phyloP scores from a whole-genome alignment of 2,113 vertebrate species.

The Seriola quinqueradiata region DNA sequence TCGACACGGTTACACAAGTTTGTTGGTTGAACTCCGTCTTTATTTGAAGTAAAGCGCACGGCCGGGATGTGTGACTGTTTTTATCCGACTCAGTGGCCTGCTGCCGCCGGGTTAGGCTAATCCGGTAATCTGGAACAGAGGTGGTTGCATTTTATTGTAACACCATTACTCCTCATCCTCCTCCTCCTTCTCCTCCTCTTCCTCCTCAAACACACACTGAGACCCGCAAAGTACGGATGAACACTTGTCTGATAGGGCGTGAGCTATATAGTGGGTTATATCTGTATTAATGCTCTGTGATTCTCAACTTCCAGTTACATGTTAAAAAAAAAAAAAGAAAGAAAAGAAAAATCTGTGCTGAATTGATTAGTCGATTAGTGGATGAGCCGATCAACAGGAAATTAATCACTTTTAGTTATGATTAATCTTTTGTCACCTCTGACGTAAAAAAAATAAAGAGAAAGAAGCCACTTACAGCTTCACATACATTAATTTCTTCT shows the following conservation, averaged over 20 bases:
- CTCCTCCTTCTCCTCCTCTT: slow-evolving; percentile 42
- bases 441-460: background rate
- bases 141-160: slow-evolving; percentile 67
- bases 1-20: slow-evolving; percentile 52
- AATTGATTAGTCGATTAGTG: background rate
- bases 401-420: background rate
- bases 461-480: background rate
- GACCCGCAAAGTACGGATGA: slow-evolving; percentile 37
- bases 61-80: slow-evolving; percentile 35
- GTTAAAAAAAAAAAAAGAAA: background rate
- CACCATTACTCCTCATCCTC: slow-evolving; percentile 50
- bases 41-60: slow-evolving; percentile 22
- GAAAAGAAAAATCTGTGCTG: background rate
- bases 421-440: slow-evolving; percentile 4
- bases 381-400: background rate
- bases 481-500: too few relatives aligned
- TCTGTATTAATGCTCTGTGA: background rate
- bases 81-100: slow-evolving; percentile 71
- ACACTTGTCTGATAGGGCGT: background rate
- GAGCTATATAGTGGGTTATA: background rate
- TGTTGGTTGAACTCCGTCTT: slow-evolving; percentile 52
- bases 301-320: background rate
- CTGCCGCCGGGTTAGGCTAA: slow-evolving; percentile 65
- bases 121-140: slow-evolving; percentile 73
- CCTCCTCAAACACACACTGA: slow-evolving; percentile 28